Conservation (phyloP, 2,888 invertebrate species). For the Xylota sylvarum region DNA sequence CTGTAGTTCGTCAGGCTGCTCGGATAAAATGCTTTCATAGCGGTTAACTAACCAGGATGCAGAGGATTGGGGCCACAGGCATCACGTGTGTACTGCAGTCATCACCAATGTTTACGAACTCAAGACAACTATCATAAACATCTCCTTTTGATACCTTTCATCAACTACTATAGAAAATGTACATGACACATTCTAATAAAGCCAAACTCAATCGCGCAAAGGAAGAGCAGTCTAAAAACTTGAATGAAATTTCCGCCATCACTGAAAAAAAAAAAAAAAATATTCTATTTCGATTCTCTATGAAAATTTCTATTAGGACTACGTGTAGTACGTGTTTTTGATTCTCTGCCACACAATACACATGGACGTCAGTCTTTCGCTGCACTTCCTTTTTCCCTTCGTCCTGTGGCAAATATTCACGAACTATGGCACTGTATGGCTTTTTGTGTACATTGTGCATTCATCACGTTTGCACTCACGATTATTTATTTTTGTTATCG, state of each 20-base stretch:
- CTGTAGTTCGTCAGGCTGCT: too few relatives aligned
- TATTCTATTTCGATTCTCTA: background rate
- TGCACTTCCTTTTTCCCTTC: background rate
- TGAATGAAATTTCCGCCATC: background rate
- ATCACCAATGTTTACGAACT: too few relatives aligned
- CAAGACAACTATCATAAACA: too few relatives aligned
- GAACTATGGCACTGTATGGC: too few relatives aligned
- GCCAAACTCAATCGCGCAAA: too few relatives aligned
- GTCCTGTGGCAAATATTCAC: slow-evolving; percentile 14
- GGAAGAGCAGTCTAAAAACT: background rate
- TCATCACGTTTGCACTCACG: slow-evolving; percentile 13
- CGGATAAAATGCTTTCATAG: too few relatives aligned
- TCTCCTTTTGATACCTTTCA: too few relatives aligned
- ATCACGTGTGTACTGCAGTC: too few relatives aligned
- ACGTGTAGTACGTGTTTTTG: slow-evolving; percentile 20
- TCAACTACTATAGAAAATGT: too few relatives aligned
- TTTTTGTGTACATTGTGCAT: background rate
- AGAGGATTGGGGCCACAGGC: too few relatives aligned
- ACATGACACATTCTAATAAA: too few relatives aligned
- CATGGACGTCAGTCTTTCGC: slow-evolving; percentile 1
- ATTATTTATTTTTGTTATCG: slow-evolving; percentile 10
- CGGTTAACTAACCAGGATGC: too few relatives aligned
- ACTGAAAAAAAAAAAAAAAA: background rate
- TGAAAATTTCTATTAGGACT: slow-evolving; percentile 21
- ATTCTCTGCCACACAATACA: background rate